Conservation (phyloP, 2,113 vertebrate genomes). For the Gopherus flavomarginatus region DNA sequence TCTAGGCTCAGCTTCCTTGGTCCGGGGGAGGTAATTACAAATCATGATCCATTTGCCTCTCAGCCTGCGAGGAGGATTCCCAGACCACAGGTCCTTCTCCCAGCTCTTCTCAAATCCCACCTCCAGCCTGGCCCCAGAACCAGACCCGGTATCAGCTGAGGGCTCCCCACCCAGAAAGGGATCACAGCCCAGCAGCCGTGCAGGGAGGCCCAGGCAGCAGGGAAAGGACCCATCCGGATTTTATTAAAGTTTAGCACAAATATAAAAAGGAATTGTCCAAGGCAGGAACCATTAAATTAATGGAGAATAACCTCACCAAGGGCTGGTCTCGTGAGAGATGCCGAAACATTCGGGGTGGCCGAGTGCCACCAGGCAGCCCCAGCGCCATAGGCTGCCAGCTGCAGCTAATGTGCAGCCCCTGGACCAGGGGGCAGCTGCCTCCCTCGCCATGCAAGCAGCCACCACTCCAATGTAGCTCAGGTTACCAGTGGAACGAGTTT, state of each 20-base stretch:
- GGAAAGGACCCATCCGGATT: conserved; percentile 13
- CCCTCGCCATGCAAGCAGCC: background rate
- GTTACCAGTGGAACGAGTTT: background rate
- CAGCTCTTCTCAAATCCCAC: background rate
- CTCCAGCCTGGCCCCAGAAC: background rate
- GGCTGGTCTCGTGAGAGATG: background rate
- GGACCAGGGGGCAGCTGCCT: background rate
- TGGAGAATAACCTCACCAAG: conserved; percentile 5
- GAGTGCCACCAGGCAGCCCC: no score
- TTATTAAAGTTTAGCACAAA: conserved; percentile 65
- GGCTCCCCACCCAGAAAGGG: background rate
- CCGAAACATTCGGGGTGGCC: conserved; percentile 8
- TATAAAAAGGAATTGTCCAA: conserved; percentile 8
- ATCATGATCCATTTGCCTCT: background rate
- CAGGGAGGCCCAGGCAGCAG: background rate
- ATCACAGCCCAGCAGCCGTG: accelerated
- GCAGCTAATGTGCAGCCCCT: background rate
- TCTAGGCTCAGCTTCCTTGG: background rate
- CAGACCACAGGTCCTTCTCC: background rate
- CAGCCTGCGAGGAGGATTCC: background rate
- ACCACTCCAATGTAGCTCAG: background rate
- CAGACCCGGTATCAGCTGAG: background rate
- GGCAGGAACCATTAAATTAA: conserved; percentile 68
- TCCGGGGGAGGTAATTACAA: background rate
- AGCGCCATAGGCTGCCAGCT: background rate